A percentile compares a stretch with the other conserved stretches of the same genome.
phyloP scores from a whole-genome alignment of 1,140 invertebrate genomes.

The Mesaphorura yosii region DNA sequence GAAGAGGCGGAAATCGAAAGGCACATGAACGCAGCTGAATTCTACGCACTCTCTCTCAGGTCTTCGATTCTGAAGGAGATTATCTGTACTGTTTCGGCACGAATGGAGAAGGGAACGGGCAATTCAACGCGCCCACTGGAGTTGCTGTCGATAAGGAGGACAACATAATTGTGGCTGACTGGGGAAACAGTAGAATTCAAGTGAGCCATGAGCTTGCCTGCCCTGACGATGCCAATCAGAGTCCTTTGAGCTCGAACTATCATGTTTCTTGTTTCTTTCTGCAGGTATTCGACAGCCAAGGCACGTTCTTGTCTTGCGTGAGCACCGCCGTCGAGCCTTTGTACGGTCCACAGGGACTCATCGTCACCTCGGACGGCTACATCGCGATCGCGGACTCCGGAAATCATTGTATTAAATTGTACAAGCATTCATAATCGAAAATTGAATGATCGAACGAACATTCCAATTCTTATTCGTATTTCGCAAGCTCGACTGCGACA shows the following conservation, averaged over 20 bases:
- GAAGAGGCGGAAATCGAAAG: not conserved
- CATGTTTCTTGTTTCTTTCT: conserved; percentile 20
- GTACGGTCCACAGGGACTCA: conserved; percentile 48
- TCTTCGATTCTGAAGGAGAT: conserved; percentile 43
- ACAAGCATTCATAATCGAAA: conserved; percentile 24
- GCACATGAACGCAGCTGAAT: not conserved
- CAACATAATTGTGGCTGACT: conserved; percentile 48
- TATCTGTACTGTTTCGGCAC: conserved; percentile 44
- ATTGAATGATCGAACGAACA: too few species aligned
- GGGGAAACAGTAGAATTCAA: conserved; percentile 49
- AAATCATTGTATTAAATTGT: conserved; percentile 47
- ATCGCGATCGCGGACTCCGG: conserved; percentile 48
- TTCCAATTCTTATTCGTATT: too few species aligned
- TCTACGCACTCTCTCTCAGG: conserved; percentile 37
- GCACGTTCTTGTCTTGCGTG: conserved; percentile 45
- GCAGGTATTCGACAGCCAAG: conserved; percentile 46
- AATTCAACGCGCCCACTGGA: conserved; percentile 49
- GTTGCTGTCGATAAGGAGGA: conserved; percentile 44
- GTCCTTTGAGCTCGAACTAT: not conserved
- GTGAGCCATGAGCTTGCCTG: conserved; percentile 33
- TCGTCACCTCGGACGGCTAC: conserved; percentile 40
- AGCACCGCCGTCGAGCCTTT: conserved; percentile 44
- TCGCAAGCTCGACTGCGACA: too few species aligned
- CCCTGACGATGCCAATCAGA: not conserved
- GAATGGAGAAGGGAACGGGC: conserved; percentile 45